phyloP scores from a whole-genome alignment of 1,140 invertebrate species.

The Acromyrmex heyeri region DNA sequence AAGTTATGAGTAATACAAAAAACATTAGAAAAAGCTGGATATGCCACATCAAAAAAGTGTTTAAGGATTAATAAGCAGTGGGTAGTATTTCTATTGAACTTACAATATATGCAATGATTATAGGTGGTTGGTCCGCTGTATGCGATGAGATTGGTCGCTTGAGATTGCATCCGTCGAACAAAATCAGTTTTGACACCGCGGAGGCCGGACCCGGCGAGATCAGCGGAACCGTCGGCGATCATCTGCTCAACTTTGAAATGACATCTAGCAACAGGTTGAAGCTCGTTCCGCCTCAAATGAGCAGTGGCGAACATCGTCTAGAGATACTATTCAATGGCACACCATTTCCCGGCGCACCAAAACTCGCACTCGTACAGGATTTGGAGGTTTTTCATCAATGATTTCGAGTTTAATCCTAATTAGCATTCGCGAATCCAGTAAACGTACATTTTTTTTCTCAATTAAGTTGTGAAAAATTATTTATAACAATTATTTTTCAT shows the following conservation, averaged over 20 bases:
- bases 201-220: constrained; percentile 92
- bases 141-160: constrained; percentile 92
- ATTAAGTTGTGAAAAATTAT: no score
- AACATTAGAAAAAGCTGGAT: no score
- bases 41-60: no score
- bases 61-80: no score
- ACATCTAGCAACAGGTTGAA: constrained; percentile 84
- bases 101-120: constrained; percentile 82
- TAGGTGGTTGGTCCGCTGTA: constrained; percentile 94
- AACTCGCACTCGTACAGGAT: constrained; percentile 83
- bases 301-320: constrained; percentile 87
- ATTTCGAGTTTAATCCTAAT: no score
- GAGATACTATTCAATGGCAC: constrained; percentile 91
- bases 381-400: constrained; percentile 73
- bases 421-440: no score
- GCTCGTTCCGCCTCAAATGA: constrained; percentile 81
- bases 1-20: no score
- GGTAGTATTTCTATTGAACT: background rate
- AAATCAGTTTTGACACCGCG: constrained; percentile 91
- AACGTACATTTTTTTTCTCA: no score
- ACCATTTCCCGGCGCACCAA: constrained; percentile 88
- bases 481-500: no score
- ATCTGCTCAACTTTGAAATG: constrained; percentile 83
- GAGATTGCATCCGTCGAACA: constrained; percentile 89
- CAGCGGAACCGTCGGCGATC: constrained; percentile 82